Percentiles rank a stretch among this genome's conserved stretches.
Conservation (phyloP, 2,888 invertebrate species). For the Apodemia zela region DNA sequence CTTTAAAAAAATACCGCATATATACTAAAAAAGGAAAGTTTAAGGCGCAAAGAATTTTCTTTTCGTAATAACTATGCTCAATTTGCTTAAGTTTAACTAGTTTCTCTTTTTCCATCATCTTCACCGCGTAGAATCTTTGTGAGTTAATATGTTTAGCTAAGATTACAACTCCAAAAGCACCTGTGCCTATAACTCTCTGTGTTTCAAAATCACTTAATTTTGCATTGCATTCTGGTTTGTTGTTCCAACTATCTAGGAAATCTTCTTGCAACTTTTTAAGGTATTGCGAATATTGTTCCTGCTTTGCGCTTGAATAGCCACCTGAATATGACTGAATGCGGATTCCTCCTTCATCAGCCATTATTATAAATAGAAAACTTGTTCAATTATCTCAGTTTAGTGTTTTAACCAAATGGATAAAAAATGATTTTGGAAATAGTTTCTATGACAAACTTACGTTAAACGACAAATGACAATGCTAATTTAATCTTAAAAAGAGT, state of each 20-base stretch:
- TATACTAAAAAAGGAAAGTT: constrained; percentile 93
- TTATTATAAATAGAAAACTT: constrained; percentile 25
- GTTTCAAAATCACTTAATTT: constrained; percentile 84
- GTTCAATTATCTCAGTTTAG: not conserved
- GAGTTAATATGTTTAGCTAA: constrained; percentile 81
- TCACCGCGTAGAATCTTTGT: constrained; percentile 89
- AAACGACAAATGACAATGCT: no score
- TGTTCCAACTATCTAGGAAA: constrained; percentile 65
- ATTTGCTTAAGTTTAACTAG: constrained; percentile 93
- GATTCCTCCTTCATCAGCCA: constrained; percentile 43
- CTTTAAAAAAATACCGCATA: constrained; percentile 92
- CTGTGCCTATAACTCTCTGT: constrained; percentile 89
- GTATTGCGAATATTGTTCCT: constrained; percentile 58
- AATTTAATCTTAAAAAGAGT: no score
- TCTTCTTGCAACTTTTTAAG: constrained; percentile 56
- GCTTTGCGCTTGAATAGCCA: constrained; percentile 54
- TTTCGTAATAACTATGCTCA: constrained; percentile 93
- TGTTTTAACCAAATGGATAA: not conserved
- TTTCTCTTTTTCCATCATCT: constrained; percentile 92
- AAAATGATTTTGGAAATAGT: not conserved
- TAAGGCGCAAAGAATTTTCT: constrained; percentile 90
- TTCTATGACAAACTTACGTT: not conserved
- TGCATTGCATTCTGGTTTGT: constrained; percentile 45
- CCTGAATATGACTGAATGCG: constrained; percentile 34
- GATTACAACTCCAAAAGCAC: constrained; percentile 94